Evolutionary conservation across 2,113 vertebrate species (phyloP), one percentile per base, ranked within the genome.

Genomic region (Dinomys branickii): DNA sequence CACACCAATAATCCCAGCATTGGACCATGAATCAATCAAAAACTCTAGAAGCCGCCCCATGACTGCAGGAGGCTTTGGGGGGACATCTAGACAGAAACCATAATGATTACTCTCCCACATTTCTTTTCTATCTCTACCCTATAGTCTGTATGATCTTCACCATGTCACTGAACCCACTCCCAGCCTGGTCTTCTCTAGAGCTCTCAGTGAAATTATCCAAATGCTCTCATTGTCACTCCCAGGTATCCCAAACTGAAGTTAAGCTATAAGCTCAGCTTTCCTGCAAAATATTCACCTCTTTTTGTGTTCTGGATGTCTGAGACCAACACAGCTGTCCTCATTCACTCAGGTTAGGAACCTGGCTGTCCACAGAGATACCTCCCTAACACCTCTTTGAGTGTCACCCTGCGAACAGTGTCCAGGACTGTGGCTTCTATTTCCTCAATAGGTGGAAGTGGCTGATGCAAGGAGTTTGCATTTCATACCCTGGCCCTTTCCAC

Each of bases 341-440:
- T 41, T 58, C 58, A 14, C 44, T 52, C 90, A 16, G 58, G 47
- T 35, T 12, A 8, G 77, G n/a, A 6, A 6, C 4, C 54, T 4
- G 56, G 33, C 19, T 0, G 6, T 13, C 30, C 16, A 3, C 0
- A 26, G 71, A 59, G 28, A 47, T 0, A 1, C 50, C 50, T 28
- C 28, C 38, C 26, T 8, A 41, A 35, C 3, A 28, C 22, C 9
- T 33, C 73, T 50, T 26, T 77, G 10, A 38, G 56, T 12, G 19
- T 2, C 17, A 0, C 20, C 75, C 12, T 2, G 28, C 14, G 0
- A 19, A 38, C 38, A 20, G 22, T 1, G 3, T 26, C 54, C 38
- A 24, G 83, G 35, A 38, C 58, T 41, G 24, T 14, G 28, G 33
- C 0, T 33, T 52, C 63, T 35, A 0, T 12, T 20, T 75, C 30